These are phyloP conservation scores for Nomada goodeniana DNA, from an alignment of 2,888 invertebrate genomes.

Conservation along the genomic window DNA sequence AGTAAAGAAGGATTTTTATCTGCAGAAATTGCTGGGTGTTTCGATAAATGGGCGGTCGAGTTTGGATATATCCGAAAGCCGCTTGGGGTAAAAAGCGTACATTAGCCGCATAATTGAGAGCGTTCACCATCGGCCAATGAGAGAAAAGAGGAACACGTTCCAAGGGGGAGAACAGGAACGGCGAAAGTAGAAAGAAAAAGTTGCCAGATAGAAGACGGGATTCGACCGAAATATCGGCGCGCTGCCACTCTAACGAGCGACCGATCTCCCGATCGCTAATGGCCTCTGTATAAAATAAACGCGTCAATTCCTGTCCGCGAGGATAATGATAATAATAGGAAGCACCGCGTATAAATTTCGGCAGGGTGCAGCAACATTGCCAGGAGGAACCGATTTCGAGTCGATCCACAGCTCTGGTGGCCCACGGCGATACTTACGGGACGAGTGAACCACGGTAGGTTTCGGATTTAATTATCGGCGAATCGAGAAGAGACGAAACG, in stretches of 20 bases:
- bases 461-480: neutral
- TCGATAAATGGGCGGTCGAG: neutral
- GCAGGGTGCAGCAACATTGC: neutral
- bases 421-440: too few species aligned
- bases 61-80: conserved; percentile 12
- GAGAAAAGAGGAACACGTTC: neutral
- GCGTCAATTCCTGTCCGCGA: neutral
- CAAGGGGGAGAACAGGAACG: neutral
- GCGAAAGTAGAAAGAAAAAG: neutral
- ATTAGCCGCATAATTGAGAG: conserved; percentile 20
- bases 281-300: neutral
- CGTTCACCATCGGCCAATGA: neutral
- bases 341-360: conserved; percentile 26
- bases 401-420: neutral
- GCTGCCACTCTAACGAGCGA: conserved; percentile 17
- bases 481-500: neutral
- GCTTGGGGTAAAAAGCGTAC: neutral
- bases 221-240: conserved; percentile 2
- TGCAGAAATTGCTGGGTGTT: neutral
- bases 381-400: too few species aligned
- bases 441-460: too few species aligned
- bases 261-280: conserved; percentile 32
- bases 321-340: conserved; percentile 34
- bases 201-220: conserved; percentile 5
- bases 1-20: conserved; percentile 38